These are phyloP conservation scores for Acanthochromis polyacanthus DNA, from an alignment of 2,113 vertebrate genomes.

Conservation along the genomic window DNA sequence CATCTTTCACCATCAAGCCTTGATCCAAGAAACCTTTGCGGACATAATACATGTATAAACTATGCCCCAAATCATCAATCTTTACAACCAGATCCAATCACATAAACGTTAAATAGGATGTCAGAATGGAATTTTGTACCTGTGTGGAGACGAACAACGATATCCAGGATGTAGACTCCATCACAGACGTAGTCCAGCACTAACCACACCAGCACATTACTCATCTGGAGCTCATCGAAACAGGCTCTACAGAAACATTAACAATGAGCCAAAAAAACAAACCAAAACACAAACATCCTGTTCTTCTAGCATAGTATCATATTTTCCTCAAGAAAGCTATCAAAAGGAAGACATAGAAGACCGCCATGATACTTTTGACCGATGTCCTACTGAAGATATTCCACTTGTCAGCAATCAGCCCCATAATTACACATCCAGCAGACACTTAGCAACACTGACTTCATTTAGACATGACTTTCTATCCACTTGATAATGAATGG, in stretches of 20 bases:
- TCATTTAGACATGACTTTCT: no score
- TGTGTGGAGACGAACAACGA: slow-evolving; percentile 90
- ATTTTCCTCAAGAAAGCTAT: no score
- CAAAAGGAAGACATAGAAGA: no score
- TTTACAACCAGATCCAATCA: not conserved
- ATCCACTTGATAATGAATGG: no score
- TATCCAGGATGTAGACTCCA: slow-evolving; percentile 89
- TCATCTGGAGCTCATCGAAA: slow-evolving; percentile 92
- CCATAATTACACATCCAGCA: no score
- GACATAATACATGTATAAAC: not conserved
- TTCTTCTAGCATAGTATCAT: no score
- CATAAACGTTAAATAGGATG: not conserved
- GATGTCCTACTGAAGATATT: no score
- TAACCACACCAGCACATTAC: slow-evolving; percentile 89
- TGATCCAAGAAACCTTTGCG: slow-evolving; percentile 94
- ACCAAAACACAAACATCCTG: not conserved
- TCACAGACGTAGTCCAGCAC: slow-evolving; percentile 94
- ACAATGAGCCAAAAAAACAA: not conserved
- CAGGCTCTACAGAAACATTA: slow-evolving; percentile 87
- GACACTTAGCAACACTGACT: no score
- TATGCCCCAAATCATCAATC: not conserved
- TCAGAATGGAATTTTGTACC: slow-evolving; percentile 77
- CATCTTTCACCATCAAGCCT: slow-evolving; percentile 92
- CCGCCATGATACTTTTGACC: no score
- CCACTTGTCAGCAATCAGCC: no score